Conservation (phyloP, 2,797 vertebrate species). For the Sphaeramia orbicularis region DNA sequence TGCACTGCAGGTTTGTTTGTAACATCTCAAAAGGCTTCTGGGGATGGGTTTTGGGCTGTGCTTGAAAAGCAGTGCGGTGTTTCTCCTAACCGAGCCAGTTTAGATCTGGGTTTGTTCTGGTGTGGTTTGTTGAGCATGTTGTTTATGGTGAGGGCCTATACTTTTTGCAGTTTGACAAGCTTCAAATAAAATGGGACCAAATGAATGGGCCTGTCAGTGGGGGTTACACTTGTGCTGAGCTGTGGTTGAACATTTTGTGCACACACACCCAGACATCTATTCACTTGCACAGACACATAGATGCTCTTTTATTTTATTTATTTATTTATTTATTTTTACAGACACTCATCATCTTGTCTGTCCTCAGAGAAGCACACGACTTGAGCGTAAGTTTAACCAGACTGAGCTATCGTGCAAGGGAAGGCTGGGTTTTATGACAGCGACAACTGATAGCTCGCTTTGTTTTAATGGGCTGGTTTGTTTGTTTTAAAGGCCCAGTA, state of each 20-base stretch:
- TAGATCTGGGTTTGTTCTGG: slow-evolving; percentile 80
- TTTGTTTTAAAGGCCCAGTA: slow-evolving; percentile 66
- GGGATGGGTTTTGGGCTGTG: slow-evolving; percentile 65
- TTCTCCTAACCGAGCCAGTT: slow-evolving; percentile 65
- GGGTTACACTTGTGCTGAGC: slow-evolving; percentile 76
- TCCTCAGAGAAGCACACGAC: slow-evolving; percentile 44
- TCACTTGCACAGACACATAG: slow-evolving; percentile 47
- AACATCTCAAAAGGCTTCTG: slow-evolving; percentile 51
- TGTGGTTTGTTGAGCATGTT: slow-evolving; percentile 88
- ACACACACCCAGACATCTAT: slow-evolving; percentile 43
- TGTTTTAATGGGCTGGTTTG: slow-evolving; percentile 69
- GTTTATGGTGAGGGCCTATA: slow-evolving; percentile 85
- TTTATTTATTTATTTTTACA: slow-evolving; percentile 11
- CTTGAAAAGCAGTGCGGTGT: slow-evolving; percentile 47
- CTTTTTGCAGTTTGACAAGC: slow-evolving; percentile 83
- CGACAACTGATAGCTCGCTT: slow-evolving; percentile 66
- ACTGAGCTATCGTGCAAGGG: slow-evolving; percentile 56
- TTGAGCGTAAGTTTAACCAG: slow-evolving; percentile 54
- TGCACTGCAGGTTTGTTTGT: slow-evolving; percentile 47
- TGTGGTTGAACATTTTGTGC: slow-evolving; percentile 70
- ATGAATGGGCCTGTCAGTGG: slow-evolving; percentile 83
- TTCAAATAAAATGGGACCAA: slow-evolving; percentile 85
- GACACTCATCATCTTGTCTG: slow-evolving; percentile 55
- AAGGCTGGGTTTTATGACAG: slow-evolving; percentile 64
- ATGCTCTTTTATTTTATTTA: slow-evolving; percentile 46